Conservation (phyloP, 2,797 vertebrate genomes). For the Pyrocephalus nanus region DNA sequence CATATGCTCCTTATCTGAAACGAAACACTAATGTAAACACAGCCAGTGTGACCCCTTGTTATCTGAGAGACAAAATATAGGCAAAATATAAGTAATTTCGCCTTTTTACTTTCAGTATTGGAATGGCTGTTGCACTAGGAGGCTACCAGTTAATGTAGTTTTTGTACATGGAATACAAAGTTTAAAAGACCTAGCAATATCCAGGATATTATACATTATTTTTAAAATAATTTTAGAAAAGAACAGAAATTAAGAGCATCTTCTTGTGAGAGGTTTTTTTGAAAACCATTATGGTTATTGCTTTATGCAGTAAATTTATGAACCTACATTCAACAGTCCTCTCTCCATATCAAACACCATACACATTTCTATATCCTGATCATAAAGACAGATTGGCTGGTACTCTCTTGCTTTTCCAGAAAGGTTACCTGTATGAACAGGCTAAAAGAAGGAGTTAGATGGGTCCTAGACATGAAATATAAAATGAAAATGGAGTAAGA, state of each 20-base stretch:
- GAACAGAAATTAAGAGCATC: neutral
- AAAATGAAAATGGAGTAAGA: neutral
- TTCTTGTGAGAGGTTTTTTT: neutral
- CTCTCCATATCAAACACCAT: neutral
- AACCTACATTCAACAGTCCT: neutral
- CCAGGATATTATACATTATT: no score
- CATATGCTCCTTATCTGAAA: neutral
- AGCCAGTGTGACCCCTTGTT: neutral
- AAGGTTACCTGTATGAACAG: neutral
- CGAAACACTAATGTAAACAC: neutral
- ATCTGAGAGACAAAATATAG: neutral
- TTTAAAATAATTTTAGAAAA: neutral
- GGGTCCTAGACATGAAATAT: neutral
- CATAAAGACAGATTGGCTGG: neutral
- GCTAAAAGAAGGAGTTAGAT: neutral
- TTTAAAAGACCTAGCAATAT: neutral
- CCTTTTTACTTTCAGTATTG: neutral
- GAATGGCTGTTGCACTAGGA: neutral
- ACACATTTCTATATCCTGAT: neutral
- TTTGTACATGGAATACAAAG: neutral
- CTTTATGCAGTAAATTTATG: neutral
- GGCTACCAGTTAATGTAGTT: neutral
- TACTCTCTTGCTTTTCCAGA: neutral
- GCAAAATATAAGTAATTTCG: neutral
- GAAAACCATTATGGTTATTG: neutral